phyloP scores from a whole-genome alignment of 2,113 vertebrate species.

The Felis chaus region DNA sequence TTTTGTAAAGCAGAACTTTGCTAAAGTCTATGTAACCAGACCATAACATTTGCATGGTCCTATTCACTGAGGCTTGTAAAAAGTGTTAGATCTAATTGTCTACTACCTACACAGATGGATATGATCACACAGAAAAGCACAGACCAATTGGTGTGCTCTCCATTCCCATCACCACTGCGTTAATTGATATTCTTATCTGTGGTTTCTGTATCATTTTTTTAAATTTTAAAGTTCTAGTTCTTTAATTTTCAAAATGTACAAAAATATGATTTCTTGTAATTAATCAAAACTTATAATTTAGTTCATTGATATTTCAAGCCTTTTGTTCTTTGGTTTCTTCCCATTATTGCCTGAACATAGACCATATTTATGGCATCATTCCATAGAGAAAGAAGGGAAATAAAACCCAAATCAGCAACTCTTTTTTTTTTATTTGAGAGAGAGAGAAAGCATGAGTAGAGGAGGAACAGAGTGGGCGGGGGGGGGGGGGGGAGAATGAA shows the following conservation, averaged over 20 bases:
- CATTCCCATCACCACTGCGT: neutral
- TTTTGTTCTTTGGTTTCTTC: neutral
- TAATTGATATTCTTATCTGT: neutral
- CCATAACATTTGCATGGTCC: neutral
- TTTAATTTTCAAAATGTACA: neutral
- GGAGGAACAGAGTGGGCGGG: too few relatives aligned
- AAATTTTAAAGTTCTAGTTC: neutral
- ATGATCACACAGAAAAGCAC: neutral
- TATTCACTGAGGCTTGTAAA: neutral
- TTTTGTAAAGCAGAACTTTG: neutral
- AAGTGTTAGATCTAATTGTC: neutral
- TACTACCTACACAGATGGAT: neutral
- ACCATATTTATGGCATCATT: neutral
- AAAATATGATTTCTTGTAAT: neutral
- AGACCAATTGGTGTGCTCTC: neutral
- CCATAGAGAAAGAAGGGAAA: neutral
- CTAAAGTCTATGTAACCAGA: neutral
- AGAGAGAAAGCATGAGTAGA: too few relatives aligned
- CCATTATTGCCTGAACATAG: neutral
- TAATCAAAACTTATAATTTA: neutral
- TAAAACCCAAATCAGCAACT: neutral
- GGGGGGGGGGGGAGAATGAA: too few relatives aligned
- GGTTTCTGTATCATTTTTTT: neutral
- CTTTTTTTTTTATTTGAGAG: too few relatives aligned
- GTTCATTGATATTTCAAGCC: neutral